Conservation (phyloP, 2,797 vertebrate species). For the Xenentodon cancila region DNA sequence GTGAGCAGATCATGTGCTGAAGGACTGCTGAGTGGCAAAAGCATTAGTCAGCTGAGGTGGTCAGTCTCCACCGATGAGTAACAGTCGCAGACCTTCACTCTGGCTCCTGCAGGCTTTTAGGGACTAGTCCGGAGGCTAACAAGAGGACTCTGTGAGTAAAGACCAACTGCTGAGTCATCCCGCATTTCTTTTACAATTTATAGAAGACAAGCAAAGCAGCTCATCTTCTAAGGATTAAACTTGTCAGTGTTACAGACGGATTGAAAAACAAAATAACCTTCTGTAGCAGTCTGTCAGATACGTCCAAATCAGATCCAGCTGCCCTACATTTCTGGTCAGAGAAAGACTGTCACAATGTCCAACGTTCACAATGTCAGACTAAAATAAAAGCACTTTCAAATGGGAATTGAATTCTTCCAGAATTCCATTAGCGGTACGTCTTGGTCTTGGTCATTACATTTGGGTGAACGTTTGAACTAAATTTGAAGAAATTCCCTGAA, state of each 20-base stretch:
- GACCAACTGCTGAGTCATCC: constrained; percentile 16
- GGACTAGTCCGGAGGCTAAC: constrained; percentile 18
- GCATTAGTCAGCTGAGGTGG: constrained; percentile 74
- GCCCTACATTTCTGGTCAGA: too few relatives aligned
- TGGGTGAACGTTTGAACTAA: too few relatives aligned
- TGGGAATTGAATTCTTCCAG: too few relatives aligned
- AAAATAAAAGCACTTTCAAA: too few relatives aligned
- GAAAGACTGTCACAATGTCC: too few relatives aligned
- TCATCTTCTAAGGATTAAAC: not conserved
- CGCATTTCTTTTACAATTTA: not conserved
- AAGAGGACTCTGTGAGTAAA: constrained; percentile 9
- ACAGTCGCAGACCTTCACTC: constrained; percentile 34
- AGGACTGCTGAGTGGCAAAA: constrained; percentile 65
- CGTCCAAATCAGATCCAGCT: too few relatives aligned
- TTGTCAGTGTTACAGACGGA: not conserved
- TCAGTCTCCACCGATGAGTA: constrained; percentile 57
- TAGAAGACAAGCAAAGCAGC: not conserved
- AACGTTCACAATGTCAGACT: too few relatives aligned
- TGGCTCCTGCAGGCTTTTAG: constrained; percentile 23
- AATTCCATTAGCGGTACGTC: too few relatives aligned
- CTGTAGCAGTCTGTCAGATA: too few relatives aligned
- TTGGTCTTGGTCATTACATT: too few relatives aligned
- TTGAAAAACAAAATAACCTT: too few relatives aligned
- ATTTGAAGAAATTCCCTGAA: too few relatives aligned
- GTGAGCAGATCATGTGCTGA: constrained; percentile 69